These are phyloP conservation scores for Ammospiza caudacuta DNA, from an alignment of 2,113 vertebrate genomes.

Conservation along the genomic window DNA sequence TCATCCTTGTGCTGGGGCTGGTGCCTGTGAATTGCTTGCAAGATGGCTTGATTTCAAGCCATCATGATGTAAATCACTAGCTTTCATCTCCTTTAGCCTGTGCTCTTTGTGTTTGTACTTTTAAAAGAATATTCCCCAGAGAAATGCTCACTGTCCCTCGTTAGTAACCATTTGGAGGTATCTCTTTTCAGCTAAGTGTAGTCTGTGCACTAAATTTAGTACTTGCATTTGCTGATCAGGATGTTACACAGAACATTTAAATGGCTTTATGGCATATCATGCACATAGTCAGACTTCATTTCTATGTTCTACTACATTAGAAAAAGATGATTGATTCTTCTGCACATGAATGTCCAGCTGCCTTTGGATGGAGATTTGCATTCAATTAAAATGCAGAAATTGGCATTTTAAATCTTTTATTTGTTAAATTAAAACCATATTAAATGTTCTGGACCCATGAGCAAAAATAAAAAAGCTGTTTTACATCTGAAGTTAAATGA, in stretches of 20 bases:
- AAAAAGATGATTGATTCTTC: neutral
- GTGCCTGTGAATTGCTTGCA: neutral
- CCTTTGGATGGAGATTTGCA: neutral
- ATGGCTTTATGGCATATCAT: neutral
- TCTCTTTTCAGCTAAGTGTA: constrained; percentile 55
- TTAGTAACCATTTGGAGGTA: constrained; percentile 19
- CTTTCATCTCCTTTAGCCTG: constrained; percentile 16
- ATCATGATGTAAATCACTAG: neutral
- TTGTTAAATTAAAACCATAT: neutral
- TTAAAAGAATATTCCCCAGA: constrained; percentile 20
- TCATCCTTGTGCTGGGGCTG: neutral
- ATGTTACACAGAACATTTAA: constrained; percentile 28
- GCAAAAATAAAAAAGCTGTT: neutral
- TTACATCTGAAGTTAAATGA: neutral
- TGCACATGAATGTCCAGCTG: neutral
- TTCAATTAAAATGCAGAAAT: neutral
- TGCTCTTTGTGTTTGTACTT: constrained; percentile 39
- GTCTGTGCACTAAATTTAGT: constrained; percentile 32
- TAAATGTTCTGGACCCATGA: neutral
- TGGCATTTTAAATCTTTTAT: neutral
- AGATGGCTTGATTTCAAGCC: neutral
- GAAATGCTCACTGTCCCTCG: neutral
- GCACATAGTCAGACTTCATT: neutral
- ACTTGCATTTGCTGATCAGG: neutral
- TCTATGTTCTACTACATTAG: neutral